A percentile compares a stretch with the other conserved stretches of the same genome.
These are phyloP conservation scores for Darevskia nairensis DNA, from an alignment of 2,797 vertebrate species.

Conservation along the genomic window DNA sequence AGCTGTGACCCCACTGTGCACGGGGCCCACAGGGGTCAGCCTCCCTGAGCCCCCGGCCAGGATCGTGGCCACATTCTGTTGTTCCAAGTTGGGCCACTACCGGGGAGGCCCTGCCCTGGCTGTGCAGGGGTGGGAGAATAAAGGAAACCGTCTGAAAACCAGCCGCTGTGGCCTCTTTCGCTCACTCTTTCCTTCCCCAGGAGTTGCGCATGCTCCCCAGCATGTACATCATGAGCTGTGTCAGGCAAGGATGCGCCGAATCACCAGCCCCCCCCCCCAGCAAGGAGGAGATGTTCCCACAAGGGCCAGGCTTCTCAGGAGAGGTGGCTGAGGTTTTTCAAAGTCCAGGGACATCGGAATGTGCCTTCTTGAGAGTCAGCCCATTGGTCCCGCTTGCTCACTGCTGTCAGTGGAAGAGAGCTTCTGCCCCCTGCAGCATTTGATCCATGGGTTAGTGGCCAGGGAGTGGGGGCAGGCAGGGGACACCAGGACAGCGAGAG, in stretches of 20 bases:
- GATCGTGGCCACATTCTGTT: neutral
- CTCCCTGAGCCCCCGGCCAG: too few species aligned
- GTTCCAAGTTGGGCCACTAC: neutral
- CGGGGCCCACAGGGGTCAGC: too few species aligned
- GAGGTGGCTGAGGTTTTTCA: neutral
- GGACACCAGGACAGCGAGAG: too few species aligned
- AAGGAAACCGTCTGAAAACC: conserved; percentile 62
- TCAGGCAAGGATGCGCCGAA: conserved; percentile 38
- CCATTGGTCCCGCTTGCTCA: too few species aligned
- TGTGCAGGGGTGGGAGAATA: conserved; percentile 60
- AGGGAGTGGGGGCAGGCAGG: neutral
- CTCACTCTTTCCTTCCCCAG: neutral
- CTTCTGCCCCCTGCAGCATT: neutral
- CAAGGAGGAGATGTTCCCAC: neutral
- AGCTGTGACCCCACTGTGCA: too few species aligned
- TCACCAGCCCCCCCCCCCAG: neutral
- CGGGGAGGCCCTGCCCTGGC: too few species aligned
- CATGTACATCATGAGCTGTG: neutral
- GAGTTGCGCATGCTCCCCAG: conserved; percentile 7
- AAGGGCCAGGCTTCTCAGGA: neutral
- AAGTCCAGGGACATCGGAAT: too few species aligned
- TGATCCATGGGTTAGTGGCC: neutral
- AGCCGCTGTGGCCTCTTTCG: neutral
- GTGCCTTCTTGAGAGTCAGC: neutral
- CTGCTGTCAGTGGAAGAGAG: neutral